Base-by-base conservation (phyloP, 2,888 invertebrate genomes). In the Chaetogeoica ovagalla region DNA sequence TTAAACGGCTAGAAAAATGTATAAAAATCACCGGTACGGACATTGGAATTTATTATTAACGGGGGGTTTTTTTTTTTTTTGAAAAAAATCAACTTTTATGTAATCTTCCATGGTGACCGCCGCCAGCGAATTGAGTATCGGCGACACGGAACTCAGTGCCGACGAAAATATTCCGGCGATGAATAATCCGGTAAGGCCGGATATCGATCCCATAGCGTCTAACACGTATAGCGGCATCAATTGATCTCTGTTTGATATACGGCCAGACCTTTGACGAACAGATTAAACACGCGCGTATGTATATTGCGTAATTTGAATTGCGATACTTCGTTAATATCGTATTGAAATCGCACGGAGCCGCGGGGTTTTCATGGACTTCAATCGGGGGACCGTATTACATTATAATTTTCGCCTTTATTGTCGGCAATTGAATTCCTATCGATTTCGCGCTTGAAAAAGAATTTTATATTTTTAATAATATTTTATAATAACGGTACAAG, bases 61-160 rank as follows among this genome's bases (percentile, higher is more conserved):
- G n/a, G n/a, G n/a, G n/a, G n/a, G n/a, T n/a, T n/a, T n/a, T n/a
- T n/a, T n/a, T n/a, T n/a, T n/a, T 21, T 9, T 21, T 13, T 15
- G 19, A 19, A 7, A 0, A 0, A n/a, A 43, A 37, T 17, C 19
- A 69, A 84, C 89, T 87, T 91, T 91, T 3, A 96, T 87, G 83
- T 96, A 95, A 87, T 97, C 97, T 84, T 95, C 93, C 65, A 96
- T 87, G 0, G 95, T 94, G 17, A 97, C 94, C 0, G 97, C 96
- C 0, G 97, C 92, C 69, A 97, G 88, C 0, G 96, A 94, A 85
- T 96, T 97, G 81, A 97, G 90, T 1, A 95, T 91, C 0, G 97
- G 95, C 0, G 96, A 97, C 82, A 97, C 92, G 0, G 96, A 96
- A 63, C 96, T 83, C 57, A 83, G 57, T 4, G 83, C 82, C 2